A percentile compares a stretch with the other conserved stretches of the same genome.
phyloP scores from a whole-genome alignment of 2,113 vertebrate species.

The Calidris pygmaea region DNA sequence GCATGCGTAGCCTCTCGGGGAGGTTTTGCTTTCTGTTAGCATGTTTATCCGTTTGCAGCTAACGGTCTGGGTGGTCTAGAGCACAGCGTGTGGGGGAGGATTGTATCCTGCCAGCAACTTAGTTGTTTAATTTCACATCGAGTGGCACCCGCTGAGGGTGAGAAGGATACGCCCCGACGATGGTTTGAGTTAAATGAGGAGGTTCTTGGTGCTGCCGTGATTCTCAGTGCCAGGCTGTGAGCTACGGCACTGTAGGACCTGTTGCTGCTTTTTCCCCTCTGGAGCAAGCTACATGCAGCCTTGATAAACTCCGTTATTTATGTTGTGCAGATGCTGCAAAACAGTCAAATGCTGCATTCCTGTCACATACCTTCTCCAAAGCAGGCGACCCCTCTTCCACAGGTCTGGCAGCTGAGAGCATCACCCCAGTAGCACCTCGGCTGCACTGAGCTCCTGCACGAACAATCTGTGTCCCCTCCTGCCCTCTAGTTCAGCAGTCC shows the following conservation, averaged over 20 bases:
- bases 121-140: constrained; percentile 8
- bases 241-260: background rate
- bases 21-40: background rate
- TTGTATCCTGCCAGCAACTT: background rate
- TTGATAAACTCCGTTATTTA: background rate
- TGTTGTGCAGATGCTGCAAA: background rate
- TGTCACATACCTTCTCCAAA: background rate
- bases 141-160: background rate
- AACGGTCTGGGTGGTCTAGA: constrained; percentile 45
- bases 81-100: background rate
- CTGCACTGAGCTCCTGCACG: background rate
- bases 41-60: background rate
- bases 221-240: background rate
- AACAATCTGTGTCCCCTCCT: background rate
- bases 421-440: background rate
- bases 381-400: background rate
- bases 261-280: background rate
- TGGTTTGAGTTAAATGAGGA: background rate
- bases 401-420: background rate
- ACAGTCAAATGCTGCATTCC: background rate
- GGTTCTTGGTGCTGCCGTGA: background rate
- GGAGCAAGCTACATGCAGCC: background rate
- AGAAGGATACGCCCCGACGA: background rate
- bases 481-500: background rate
- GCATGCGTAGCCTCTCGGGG: accelerated